Conservation (phyloP, 2,113 vertebrate species). For the Eptesicus fuscus region DNA sequence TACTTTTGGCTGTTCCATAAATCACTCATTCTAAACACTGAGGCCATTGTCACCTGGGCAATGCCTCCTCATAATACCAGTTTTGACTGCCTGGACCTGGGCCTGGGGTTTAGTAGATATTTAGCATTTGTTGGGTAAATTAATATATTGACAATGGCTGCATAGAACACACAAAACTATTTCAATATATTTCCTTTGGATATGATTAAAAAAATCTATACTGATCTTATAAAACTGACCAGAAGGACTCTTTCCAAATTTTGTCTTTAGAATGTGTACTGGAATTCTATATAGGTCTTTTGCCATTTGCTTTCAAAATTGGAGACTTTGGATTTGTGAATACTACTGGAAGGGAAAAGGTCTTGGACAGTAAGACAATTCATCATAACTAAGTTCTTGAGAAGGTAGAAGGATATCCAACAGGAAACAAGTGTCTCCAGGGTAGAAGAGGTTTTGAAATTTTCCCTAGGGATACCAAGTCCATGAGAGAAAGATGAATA, state of each 20-base stretch:
- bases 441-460: neutral
- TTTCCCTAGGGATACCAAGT: neutral
- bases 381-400: neutral
- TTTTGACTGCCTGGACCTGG: neutral
- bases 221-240: neutral
- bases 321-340: neutral
- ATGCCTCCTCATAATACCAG: neutral
- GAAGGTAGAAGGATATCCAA: neutral
- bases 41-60: neutral
- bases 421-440: neutral
- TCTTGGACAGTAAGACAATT: neutral
- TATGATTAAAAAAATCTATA: constrained; percentile 7
- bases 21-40: neutral
- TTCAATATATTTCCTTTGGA: constrained; percentile 6
- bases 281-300: neutral
- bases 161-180: neutral
- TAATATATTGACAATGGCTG: neutral
- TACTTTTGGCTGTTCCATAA: neutral
- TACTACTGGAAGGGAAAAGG: neutral
- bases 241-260: neutral
- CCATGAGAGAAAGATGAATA: neutral
- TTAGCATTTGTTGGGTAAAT: neutral
- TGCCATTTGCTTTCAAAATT: neutral
- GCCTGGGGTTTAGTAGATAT: neutral
- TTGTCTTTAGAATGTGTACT: neutral